These are phyloP conservation scores for Catocala nupta DNA, from an alignment of 2,888 invertebrate species.

Conservation along the genomic window DNA sequence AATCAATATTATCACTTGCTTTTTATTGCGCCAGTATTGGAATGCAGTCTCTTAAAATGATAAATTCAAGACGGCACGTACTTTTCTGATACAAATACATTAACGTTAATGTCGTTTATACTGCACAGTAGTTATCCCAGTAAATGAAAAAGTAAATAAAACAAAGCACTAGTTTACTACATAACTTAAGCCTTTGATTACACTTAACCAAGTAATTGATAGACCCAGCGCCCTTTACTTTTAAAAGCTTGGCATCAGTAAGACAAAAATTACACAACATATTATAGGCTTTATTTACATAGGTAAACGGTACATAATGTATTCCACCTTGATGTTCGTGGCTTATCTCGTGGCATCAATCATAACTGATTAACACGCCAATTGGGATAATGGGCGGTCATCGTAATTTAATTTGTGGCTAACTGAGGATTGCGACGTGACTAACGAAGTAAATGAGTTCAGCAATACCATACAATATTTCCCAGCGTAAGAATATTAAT, in stretches of 20 bases:
- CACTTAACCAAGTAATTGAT: conserved; percentile 8
- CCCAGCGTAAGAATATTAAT: too few species aligned
- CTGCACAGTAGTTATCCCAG: too few species aligned
- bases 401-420: conserved; percentile 41
- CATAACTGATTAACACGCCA: conserved; percentile 37
- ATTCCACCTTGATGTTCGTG: background rate
- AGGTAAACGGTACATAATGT: conserved; percentile 5
- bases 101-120: too few species aligned
- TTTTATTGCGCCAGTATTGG: too few species aligned
- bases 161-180: background rate
- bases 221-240: conserved; percentile 6
- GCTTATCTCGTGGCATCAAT: conserved; percentile 37
- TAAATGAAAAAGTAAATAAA: background rate
- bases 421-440: conserved; percentile 14
- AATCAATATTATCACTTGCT: too few species aligned
- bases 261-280: background rate
- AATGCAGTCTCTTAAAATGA: too few species aligned
- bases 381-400: conserved; percentile 30
- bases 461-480: too few species aligned
- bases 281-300: conserved; percentile 2
- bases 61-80: too few species aligned
- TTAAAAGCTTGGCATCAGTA: background rate
- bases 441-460: background rate
- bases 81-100: too few species aligned
- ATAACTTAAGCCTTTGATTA: conserved; percentile 10